Evolutionary conservation across 2,113 vertebrate species (phyloP).

Genomic region (Cepphus grylle): DNA sequence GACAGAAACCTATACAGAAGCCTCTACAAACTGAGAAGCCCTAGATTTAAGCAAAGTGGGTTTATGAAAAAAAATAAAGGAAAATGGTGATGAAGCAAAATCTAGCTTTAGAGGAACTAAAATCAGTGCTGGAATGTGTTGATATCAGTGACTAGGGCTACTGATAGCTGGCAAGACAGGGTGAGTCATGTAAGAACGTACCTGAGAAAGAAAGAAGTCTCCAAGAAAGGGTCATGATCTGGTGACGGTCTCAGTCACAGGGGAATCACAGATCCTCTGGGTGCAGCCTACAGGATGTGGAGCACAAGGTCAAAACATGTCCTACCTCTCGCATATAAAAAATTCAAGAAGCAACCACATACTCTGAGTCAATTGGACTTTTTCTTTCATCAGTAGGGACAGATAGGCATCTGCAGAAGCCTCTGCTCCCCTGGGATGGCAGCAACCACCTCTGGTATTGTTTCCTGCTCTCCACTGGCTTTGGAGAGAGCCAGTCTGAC

Average conservation of each 20-base stretch:
- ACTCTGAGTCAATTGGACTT: neutral
- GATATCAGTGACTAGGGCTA: neutral
- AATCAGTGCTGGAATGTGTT: neutral
- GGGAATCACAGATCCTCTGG: neutral
- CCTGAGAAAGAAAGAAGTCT: neutral
- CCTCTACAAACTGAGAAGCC: neutral
- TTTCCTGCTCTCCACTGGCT: neutral
- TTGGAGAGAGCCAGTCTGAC: neutral
- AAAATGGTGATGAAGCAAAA: neutral
- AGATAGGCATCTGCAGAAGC: neutral
- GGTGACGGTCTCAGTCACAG: neutral
- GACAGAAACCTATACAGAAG: neutral
- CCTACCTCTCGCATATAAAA: neutral
- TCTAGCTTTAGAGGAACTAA: neutral
- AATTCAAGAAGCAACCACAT: neutral
- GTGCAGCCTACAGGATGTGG: neutral
- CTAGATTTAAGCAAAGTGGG: neutral
- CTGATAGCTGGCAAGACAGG: neutral
- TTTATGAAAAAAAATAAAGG: neutral
- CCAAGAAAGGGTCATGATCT: neutral
- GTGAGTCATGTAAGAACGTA: neutral
- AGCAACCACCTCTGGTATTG: neutral
- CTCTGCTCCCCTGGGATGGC: neutral
- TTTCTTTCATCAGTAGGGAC: neutral
- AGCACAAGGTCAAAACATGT: accelerated